These are phyloP conservation scores for Enteromius trimaculatus DNA, from an alignment of 2,797 vertebrate genomes.

Conservation along the genomic window DNA sequence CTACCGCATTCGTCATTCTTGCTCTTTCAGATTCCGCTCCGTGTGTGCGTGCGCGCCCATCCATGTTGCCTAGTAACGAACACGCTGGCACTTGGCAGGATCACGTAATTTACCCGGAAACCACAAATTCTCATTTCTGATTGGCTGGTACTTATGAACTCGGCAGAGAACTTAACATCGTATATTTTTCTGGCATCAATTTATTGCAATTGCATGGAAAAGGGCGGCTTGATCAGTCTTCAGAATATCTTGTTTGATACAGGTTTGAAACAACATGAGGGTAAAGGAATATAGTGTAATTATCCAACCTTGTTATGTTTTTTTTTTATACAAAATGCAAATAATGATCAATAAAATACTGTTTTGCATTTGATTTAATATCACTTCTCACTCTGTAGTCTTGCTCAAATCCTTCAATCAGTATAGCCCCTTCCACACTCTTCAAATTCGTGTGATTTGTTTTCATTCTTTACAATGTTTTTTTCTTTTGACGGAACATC, in stretches of 20 bases:
- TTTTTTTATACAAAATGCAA: background rate
- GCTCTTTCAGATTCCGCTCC: too few relatives aligned
- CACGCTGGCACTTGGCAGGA: too few relatives aligned
- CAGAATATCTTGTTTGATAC: background rate
- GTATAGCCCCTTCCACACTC: background rate
- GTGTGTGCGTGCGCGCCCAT: too few relatives aligned
- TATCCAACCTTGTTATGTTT: background rate
- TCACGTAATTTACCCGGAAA: too few relatives aligned
- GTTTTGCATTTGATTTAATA: background rate
- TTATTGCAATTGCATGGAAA: too few relatives aligned
- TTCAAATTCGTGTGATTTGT: background rate
- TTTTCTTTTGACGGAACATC: slow-evolving; percentile 11
- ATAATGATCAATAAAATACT: slow-evolving; percentile 3
- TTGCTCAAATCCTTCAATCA: background rate
- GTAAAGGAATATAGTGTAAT: background rate
- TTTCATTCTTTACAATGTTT: slow-evolving; percentile 7
- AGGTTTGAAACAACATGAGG: background rate
- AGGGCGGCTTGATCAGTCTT: too few relatives aligned
- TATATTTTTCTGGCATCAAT: too few relatives aligned
- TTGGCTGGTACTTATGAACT: too few relatives aligned
- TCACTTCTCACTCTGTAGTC: background rate
- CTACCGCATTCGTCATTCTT: too few relatives aligned
- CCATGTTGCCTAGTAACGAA: too few relatives aligned
- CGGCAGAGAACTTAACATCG: too few relatives aligned
- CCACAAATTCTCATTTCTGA: too few relatives aligned